These are phyloP conservation scores for Moxostoma hubbsi DNA, from an alignment of 2,797 vertebrate genomes.

Conservation along the genomic window DNA sequence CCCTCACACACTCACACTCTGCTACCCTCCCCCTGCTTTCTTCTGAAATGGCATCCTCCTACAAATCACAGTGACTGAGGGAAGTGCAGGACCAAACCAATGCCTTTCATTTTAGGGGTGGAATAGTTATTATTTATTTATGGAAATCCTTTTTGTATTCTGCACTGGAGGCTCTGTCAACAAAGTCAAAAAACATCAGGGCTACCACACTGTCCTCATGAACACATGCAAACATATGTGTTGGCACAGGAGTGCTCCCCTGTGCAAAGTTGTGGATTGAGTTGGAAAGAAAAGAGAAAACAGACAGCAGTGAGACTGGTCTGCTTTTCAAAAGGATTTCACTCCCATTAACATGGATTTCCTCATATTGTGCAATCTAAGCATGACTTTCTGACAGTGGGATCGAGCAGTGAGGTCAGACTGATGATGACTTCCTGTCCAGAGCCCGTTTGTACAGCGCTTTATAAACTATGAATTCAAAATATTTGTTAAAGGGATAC, in stretches of 20 bases:
- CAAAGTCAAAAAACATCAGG: slow-evolving; percentile 62
- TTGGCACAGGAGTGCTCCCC: slow-evolving; percentile 34
- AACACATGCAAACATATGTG: slow-evolving; percentile 36
- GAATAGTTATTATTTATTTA: slow-evolving; percentile 79
- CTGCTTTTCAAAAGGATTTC: slow-evolving; percentile 58
- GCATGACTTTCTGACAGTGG: slow-evolving; percentile 63
- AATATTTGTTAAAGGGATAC: slow-evolving; percentile 17
- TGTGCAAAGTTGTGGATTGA: slow-evolving; percentile 45
- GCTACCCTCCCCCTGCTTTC: slow-evolving; percentile 48
- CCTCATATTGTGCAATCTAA: slow-evolving; percentile 62
- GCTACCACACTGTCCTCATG: slow-evolving; percentile 51
- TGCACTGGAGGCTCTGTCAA: slow-evolving; percentile 56
- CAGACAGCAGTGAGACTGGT: slow-evolving; percentile 46
- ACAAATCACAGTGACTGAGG: slow-evolving; percentile 73
- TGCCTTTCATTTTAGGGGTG: slow-evolving; percentile 65
- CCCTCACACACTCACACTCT: slow-evolving; percentile 68
- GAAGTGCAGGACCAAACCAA: slow-evolving; percentile 68
- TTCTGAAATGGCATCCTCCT: slow-evolving; percentile 55
- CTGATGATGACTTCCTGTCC: slow-evolving; percentile 1
- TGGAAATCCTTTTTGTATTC: slow-evolving; percentile 72
- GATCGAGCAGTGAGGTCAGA: slow-evolving; percentile 22
- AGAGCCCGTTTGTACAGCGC: slow-evolving; percentile 32
- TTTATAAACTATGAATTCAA: slow-evolving; percentile 34
- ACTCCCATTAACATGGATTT: slow-evolving; percentile 58
- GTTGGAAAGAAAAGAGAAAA: neutral